Percentiles rank a stretch among this genome's conserved stretches.
These are phyloP conservation scores for Pituophis catenifer DNA, from an alignment of 2,113 vertebrate genomes.

Conservation along the genomic window DNA sequence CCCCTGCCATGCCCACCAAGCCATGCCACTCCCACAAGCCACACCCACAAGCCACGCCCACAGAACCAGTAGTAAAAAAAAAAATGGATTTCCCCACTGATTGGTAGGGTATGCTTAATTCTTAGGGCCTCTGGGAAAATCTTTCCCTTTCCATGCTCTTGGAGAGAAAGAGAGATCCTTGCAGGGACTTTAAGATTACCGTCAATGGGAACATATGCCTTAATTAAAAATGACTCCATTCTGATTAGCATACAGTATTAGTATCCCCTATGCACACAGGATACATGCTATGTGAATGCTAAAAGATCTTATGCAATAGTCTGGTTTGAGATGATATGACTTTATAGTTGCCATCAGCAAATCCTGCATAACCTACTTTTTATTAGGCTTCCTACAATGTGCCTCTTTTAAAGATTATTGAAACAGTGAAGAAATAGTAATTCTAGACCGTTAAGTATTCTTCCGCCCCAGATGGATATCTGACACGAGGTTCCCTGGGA, in stretches of 20 bases:
- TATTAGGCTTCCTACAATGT: background rate
- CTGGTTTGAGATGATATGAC: background rate
- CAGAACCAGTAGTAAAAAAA: no score
- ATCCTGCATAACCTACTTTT: background rate
- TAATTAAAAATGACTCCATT: background rate
- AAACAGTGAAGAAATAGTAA: background rate
- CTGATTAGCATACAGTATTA: background rate
- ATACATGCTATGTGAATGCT: background rate
- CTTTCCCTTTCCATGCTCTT: background rate
- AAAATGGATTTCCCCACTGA: no score
- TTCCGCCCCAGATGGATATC: background rate
- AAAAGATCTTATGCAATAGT: background rate
- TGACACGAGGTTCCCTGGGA: slow-evolving; percentile 2
- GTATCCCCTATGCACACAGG: background rate
- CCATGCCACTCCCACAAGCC: no score
- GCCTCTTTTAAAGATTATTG: background rate
- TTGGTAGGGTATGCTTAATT: background rate
- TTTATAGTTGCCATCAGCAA: background rate
- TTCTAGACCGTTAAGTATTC: background rate
- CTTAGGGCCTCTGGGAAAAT: background rate
- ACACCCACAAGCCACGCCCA: no score
- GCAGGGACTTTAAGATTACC: background rate
- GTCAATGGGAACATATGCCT: background rate
- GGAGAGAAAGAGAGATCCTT: background rate
- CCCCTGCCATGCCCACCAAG: no score